Percentiles rank a stretch among this genome's conserved stretches.
These are phyloP conservation scores for Danio tinwini DNA, from an alignment of 2,797 vertebrate genomes.

Conservation along the genomic window DNA sequence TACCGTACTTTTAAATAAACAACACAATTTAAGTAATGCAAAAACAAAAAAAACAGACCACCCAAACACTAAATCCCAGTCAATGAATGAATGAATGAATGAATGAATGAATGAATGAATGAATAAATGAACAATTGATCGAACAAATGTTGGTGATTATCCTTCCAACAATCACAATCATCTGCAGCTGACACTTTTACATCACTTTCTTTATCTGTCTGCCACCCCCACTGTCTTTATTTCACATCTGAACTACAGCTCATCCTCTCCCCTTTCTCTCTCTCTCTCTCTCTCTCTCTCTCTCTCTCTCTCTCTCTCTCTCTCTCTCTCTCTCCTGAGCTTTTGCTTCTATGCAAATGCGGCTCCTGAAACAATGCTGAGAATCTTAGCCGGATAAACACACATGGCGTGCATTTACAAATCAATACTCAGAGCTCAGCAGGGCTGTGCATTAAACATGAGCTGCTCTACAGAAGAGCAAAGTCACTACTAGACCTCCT, in stretches of 20 bases:
- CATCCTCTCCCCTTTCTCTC: not conserved
- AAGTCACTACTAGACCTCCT: constrained; percentile 33
- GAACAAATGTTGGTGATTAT: too few relatives aligned
- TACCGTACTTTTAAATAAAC: too few relatives aligned
- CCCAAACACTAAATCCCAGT: too few relatives aligned
- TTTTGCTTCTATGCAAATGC: constrained; percentile 58
- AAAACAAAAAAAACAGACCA: too few relatives aligned
- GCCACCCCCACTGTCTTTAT: constrained; percentile 1
- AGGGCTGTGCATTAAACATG: constrained; percentile 63
- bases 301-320: not conserved
- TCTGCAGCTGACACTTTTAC: not conserved
- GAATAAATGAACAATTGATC: too few relatives aligned
- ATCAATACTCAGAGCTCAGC: constrained; percentile 63
- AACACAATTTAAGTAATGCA: not conserved
- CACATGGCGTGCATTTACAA: constrained; percentile 67
- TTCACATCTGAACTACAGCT: constrained; percentile 37
- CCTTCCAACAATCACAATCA: not conserved
- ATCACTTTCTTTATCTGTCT: constrained; percentile 8
- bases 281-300: constrained; percentile 5
- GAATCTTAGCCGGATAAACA: constrained; percentile 57
- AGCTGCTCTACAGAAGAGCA: constrained; percentile 46
- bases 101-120: not conserved
- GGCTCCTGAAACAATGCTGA: constrained; percentile 59
- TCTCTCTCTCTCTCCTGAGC: constrained; percentile 11
- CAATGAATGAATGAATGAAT: not conserved